A percentile compares a stretch with the other conserved stretches of the same genome.
These are phyloP conservation scores for Galerucella calmariensis DNA, from an alignment of 2,888 invertebrate genomes.

Conservation along the genomic window DNA sequence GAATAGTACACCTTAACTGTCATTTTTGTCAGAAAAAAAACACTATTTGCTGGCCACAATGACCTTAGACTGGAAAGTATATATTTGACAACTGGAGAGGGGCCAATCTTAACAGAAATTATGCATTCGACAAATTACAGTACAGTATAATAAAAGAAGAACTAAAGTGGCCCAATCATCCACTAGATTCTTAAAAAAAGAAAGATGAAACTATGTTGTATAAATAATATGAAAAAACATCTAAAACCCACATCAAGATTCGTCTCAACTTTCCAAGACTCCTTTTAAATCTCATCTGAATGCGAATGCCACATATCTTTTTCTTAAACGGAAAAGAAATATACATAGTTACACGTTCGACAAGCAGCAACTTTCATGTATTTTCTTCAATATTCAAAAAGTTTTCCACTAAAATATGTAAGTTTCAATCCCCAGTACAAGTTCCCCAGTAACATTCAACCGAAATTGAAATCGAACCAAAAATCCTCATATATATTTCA, in stretches of 20 bases:
- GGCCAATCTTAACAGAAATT: no score
- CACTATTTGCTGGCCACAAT: no score
- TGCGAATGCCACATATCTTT: conserved; percentile 2
- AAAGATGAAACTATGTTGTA: no score
- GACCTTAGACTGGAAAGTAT: no score
- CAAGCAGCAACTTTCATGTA: conserved; percentile 29
- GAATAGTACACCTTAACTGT: no score
- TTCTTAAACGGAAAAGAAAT: conserved; percentile 22
- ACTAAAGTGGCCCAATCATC: no score
- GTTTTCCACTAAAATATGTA: conserved; percentile 35
- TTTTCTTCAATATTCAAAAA: conserved; percentile 35
- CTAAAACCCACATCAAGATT: background rate
- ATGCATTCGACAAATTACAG: no score
- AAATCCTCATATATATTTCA: conserved; percentile 38
- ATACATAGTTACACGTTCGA: conserved; percentile 20
- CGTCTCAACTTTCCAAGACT: background rate
- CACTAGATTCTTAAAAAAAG: no score
- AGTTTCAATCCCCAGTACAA: conserved; percentile 36
- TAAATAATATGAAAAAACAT: no score
- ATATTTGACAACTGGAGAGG: no score
- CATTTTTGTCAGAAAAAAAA: no score
- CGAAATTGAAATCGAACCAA: conserved; percentile 33
- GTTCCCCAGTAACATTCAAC: conserved; percentile 30
- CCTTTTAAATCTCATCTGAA: background rate
- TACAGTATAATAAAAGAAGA: no score